Base-by-base conservation (phyloP, 2,888 invertebrate genomes). In the Euplexia lucipara region DNA sequence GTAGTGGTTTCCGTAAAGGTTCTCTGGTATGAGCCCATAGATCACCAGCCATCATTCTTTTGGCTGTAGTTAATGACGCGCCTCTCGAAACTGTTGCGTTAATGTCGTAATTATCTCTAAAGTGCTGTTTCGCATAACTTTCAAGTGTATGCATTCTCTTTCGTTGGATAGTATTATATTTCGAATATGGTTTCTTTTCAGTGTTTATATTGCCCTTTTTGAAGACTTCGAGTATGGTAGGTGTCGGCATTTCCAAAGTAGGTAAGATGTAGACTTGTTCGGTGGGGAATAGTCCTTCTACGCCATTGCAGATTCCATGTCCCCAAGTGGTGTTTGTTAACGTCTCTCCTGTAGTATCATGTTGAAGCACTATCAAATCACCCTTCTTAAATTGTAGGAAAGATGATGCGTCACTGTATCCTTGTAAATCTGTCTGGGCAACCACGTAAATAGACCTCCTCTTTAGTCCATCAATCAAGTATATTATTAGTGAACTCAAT, bases 211-310 rank as follows among this genome's bases (percentile, higher is more conserved):
- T 95, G 6, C 96, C 96, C 86, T 96, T 96, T 81, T 96, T 97
- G 82, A 97, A 97, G 3, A 96, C 92, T 75, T 96, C 96, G 75
- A 98, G 84, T 74, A 97, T 96, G 71, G 96, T 95, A 58, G 91
- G 91, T 0, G 97, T 96, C 0, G 99, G 99, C 87, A 96, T 96
- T 3, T 96, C 96, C 73, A 98, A 94, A 0, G 98, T 97, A 6
- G 99, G 98, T 72, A 99, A 91, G 57, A 99, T 97, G 82, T 98
- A 98, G 16, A 99, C 97, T 86, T 96, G 97, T 85, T 98, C 98
- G 0, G 98, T 97, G 0, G 98, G 97, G 91, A 99, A 98, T 82
- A 98, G 96, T 0, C 99, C 99, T 82, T 96, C 95, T 72, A 96
- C 95, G 1, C 96, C 96, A 67, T 97, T 97, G 56, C 96, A 96